These are phyloP conservation scores for Saccostrea glomerata DNA, from an alignment of 1,140 invertebrate genomes.

Conservation along the genomic window DNA sequence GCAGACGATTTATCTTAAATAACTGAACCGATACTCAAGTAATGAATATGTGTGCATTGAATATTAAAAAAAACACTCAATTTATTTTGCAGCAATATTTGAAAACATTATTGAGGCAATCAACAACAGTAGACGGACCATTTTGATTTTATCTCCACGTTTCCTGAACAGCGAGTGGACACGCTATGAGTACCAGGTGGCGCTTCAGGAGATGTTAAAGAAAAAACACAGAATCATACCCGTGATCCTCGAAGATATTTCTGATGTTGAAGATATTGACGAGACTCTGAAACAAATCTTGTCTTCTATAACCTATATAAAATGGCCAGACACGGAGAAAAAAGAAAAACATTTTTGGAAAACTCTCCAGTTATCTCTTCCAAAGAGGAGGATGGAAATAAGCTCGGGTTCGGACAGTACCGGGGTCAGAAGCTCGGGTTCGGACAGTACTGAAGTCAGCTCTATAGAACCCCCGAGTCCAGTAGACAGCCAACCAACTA, in stretches of 20 bases:
- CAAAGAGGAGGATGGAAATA: not conserved
- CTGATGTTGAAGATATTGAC: constrained; percentile 57
- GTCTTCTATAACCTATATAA: constrained; percentile 66
- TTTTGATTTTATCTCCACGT: constrained; percentile 64
- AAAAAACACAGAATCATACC: constrained; percentile 70
- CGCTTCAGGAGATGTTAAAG: constrained; percentile 71
- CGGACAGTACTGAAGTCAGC: not conserved
- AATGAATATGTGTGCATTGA: no score
- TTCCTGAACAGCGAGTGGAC: constrained; percentile 71
- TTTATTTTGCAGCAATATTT: constrained; percentile 65
- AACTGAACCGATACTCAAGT: no score
- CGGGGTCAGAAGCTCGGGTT: not conserved
- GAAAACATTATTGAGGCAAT: constrained; percentile 70
- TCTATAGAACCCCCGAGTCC: not conserved
- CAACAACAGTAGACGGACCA: constrained; percentile 68
- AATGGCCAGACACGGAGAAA: constrained; percentile 62
- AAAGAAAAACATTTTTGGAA: constrained; percentile 69
- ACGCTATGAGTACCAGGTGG: constrained; percentile 71
- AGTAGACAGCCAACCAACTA: not conserved
- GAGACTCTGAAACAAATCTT: constrained; percentile 68
- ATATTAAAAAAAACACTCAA: not conserved
- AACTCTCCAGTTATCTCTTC: constrained; percentile 23
- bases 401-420: not conserved
- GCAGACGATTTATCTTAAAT: no score
- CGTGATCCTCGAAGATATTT: constrained; percentile 68